Base-by-base conservation (phyloP, 1,140 invertebrate species). In the Eciton burchellii region DNA sequence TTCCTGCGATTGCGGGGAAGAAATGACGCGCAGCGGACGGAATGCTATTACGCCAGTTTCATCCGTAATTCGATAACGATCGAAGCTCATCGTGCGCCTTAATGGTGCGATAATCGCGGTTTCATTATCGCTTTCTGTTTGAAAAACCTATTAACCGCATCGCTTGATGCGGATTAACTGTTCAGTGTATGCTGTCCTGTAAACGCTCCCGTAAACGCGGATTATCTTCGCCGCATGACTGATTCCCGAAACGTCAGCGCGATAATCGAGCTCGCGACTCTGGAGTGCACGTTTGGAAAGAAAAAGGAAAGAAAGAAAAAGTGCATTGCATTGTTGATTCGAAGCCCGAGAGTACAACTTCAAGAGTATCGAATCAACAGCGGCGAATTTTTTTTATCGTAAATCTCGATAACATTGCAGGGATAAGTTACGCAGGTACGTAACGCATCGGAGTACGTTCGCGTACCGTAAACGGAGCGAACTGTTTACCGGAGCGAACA, bases 1-100 rank as follows among this genome's bases (percentile, higher is more conserved):
- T 79, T 79, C 29, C 63, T 68, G 26, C 35, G 63, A 79, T 35
- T 79, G 49, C 47, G 63, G n/a, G 57, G 57, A 79, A 79, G 63
- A 79, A 79, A 21, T 66, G 49, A 79, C 68, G 49, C 68, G 49
- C 21, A 79, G 73, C 52, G 35, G 29, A 14, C 60, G 47, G 16
- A 77, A 77, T 77, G 45, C 19, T 76, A 68, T 77, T 77, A 77
- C 66, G 66, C 74, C 54, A 77, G 62, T 77, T 66, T 77, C 29
- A 77, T 29, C 49, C 62, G 35, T 77, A 77, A 77, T 66, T 66
- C 54, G 66, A 77, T 66, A 77, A 14, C 59, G 41, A 65, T 54
- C 19, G 72, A 76, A 12, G 8, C 6, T 35, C 35, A 66, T 66
- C 49, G 11, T 43, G 21, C 26, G 14, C 74, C 16, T 77, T 66